Evolutionary conservation across 2,797 vertebrate species (phyloP).

Genomic region (Xenopus petersii): DNA sequence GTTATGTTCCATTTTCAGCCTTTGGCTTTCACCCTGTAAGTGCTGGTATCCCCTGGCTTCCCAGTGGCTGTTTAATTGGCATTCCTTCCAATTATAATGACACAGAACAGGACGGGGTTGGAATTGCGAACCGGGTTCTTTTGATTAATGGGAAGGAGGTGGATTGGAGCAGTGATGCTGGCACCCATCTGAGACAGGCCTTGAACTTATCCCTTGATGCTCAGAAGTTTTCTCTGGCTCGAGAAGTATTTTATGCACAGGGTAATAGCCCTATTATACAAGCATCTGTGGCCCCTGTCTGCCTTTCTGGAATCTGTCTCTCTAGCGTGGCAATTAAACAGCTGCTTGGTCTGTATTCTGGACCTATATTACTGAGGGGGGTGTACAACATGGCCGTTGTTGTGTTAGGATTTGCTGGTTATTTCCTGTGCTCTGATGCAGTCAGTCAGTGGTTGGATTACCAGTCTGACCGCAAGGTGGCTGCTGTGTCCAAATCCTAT

Average conservation of each 20-base stretch:
- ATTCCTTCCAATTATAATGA: conserved; percentile 85
- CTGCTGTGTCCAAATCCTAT: conserved; percentile 73
- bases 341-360: conserved; percentile 71
- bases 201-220: conserved; percentile 77
- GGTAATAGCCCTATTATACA: conserved; percentile 64
- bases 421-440: conserved; percentile 71
- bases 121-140: conserved; percentile 71
- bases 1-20: conserved; percentile 75
- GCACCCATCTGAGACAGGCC: conserved; percentile 70
- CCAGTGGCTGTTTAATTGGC: conserved; percentile 77
- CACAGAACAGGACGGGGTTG: conserved; percentile 57
- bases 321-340: conserved; percentile 75
- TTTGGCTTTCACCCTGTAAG: conserved; percentile 86
- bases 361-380: conserved; percentile 63
- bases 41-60: conserved; percentile 83
- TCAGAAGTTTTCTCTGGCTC: conserved; percentile 85
- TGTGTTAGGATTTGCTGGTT: conserved; percentile 69
- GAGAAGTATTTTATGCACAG: conserved; percentile 78
- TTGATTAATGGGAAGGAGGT: conserved; percentile 75
- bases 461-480: conserved; percentile 72
- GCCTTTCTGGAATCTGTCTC: conserved; percentile 74
- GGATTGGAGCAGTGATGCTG: conserved; percentile 75
- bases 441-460: conserved; percentile 77
- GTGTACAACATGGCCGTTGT: conserved; percentile 68
- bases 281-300: conserved; percentile 74